Base-by-base conservation (phyloP, 2,113 vertebrate genomes). In the Xenopus laevis region DNA sequence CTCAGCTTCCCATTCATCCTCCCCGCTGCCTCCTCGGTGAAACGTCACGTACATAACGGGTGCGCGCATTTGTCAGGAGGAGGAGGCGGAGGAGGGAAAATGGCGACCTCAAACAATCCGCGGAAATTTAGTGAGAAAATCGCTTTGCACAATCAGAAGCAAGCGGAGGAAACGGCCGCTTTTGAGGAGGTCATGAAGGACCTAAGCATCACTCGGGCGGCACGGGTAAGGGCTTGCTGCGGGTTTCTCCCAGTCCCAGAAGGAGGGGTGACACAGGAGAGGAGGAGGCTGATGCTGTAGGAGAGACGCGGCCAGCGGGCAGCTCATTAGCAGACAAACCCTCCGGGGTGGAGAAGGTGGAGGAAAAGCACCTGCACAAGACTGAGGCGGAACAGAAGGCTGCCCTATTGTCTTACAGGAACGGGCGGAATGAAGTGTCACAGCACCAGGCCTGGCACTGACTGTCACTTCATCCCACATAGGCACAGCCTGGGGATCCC, bases 41-140 rank as follows among this genome's bases (percentile, higher is more conserved):
- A 45, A 68, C 65, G 65, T 69, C 73, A 76, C 65, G 73, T 63
- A 66, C 65, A 52, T 46, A 40, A 30, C 47, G 66, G 66, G 65
- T 69, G 66, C 67, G 66, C 66, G 73, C 73, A 62, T 63, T 27
- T 66, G 57, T 53, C 58, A 21, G 58, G 18, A 21, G 64, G 68
- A 58, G 57, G 68, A 21, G 71, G 77, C 64, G 69, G 90, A 89
- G 90, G 89, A 89, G 89, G 90, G 91, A 96, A 96, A 91, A 96
- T 96, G 94, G 95, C 95, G 94, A 94, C 95, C 87, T 96, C 95
- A 85, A 97, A 94, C 91, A 97, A 96, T 95, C 95, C 95, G 82
- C 95, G 95, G 85, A 97, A 97, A 96, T 97, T 97, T 87, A 97
- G 95, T 91, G 95, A 97, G 89, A 97, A 97, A 90, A 97, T 97